Evolutionary conservation across 2,888 invertebrate genomes (phyloP).

Genomic region (Megastigmus dorsalis): DNA sequence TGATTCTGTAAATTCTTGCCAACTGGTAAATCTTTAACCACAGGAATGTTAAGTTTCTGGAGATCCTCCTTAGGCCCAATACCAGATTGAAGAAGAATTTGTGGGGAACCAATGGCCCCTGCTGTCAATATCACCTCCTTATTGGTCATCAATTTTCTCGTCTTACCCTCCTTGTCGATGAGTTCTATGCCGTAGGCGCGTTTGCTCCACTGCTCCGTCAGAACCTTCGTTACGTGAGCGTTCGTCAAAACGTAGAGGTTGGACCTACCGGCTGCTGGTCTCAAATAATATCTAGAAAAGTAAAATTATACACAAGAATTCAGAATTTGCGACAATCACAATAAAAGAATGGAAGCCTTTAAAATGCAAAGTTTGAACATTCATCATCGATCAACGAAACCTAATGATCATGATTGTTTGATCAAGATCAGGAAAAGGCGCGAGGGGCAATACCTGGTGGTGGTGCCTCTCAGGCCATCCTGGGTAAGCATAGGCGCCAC

Average conservation of each 20-base stretch:
- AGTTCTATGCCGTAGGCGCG: conserved; percentile 79
- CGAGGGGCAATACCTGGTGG: conserved; percentile 71
- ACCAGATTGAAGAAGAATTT: conserved; percentile 77
- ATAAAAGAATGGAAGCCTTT: no score
- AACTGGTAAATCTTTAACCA: conserved; percentile 68
- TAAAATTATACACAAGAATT: background rate
- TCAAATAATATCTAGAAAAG: conserved; percentile 75
- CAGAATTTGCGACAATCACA: background rate
- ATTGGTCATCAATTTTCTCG: conserved; percentile 70
- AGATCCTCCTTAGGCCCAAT: conserved; percentile 76
- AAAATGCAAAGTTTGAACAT: no score
- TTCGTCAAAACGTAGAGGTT: conserved; percentile 76
- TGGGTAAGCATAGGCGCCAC: conserved; percentile 73
- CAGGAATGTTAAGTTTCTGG: conserved; percentile 64
- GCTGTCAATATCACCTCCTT: conserved; percentile 77
- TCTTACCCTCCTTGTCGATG: conserved; percentile 70
- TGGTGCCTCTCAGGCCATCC: conserved; percentile 75
- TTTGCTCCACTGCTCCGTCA: conserved; percentile 63
- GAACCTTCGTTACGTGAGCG: conserved; percentile 74
- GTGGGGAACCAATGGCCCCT: conserved; percentile 76
- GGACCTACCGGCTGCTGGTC: conserved; percentile 68
- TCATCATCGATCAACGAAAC: background rate
- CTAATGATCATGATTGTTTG: no score
- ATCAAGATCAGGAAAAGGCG: no score
- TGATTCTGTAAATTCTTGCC: conserved; percentile 72